Evolutionary conservation across 2,888 invertebrate species (phyloP), one percentile per base, ranked within the genome.

Genomic region (Ectemnius cavifrons): DNA sequence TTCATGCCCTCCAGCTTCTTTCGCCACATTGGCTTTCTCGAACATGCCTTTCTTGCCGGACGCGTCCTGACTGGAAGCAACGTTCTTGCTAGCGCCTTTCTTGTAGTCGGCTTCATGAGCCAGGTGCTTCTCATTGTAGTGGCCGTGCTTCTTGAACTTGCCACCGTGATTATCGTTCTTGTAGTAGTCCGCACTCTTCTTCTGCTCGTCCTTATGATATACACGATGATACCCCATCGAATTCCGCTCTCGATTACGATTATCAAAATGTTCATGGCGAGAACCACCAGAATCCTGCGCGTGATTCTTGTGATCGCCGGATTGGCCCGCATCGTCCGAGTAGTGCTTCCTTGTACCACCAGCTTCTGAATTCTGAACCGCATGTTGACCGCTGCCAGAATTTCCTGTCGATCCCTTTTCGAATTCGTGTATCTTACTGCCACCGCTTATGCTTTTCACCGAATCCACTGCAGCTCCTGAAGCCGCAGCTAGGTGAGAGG

Each of bases 131-230:
- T 91, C 92, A 66, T 93, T 91, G 74, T 92, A 91, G 75, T 92
- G 92, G 0, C 93, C 94, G 84, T 94, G 93, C 84, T 94, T 94
- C 74, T 93, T 92, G 86, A 92, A 94, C 84, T 94, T 93, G 0
- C 94, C 94, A 46, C 92, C 93, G 52, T 93, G 92, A 85, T 94
- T 93, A n/a, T 93, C 93, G 59, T 94, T 94, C 80, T 95, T 95
- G 86, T 95, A 95, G 91, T 95, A 95, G 81, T 94, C 93, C 81
- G 95, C 94, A 82, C 95, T 94, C 85, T 95, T 95, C 87, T 95
- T 94, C 92, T 93, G 94, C 88, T 95, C 95, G 84, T 95, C 94
- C 91, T 95, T 95, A 90, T 94, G 93, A 90, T 94, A 94, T 1
- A 94, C 93, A 82, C 94, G 94, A 87, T 94, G 94, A 91, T 93